Evolutionary conservation across 2,888 invertebrate species (phyloP).

Genomic region (Nycteola revayana): DNA sequence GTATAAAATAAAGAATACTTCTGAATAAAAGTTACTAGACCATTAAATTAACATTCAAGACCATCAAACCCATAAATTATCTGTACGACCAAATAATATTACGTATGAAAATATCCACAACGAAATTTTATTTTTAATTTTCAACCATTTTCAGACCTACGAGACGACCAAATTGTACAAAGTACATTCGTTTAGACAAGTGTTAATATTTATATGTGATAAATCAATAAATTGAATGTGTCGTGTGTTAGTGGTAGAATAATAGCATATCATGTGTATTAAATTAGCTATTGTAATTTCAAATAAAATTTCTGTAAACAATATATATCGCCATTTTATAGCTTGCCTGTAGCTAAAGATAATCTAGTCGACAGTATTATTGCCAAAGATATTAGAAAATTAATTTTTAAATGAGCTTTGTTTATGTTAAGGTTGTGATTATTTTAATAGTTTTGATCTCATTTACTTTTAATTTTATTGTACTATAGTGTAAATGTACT

Average conservation of each 20-base stretch:
- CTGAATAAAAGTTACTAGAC: too few species aligned
- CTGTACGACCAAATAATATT: conserved; percentile 5
- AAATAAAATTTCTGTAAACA: conserved; percentile 28
- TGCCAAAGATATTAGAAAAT: conserved; percentile 41
- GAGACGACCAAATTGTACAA: conserved; percentile 55
- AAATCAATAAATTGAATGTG: conserved; percentile 35
- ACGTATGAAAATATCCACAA: conserved; percentile 25
- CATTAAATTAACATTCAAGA: too few species aligned
- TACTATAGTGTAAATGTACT: conserved; percentile 16
- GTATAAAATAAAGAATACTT: too few species aligned
- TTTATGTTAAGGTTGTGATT: conserved; percentile 62
- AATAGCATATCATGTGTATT: conserved; percentile 56
- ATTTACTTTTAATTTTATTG: conserved; percentile 15
- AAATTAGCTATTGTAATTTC: conserved; percentile 28
- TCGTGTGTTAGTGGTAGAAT: conserved; percentile 41
- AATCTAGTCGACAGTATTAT: conserved; percentile 31
- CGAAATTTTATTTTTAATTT: conserved; percentile 24
- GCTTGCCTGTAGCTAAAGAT: conserved; percentile 32
- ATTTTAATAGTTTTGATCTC: conserved; percentile 35
- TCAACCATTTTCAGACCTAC: conserved; percentile 36
- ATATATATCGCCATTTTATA: conserved; percentile 17
- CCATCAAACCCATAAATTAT: too few species aligned
- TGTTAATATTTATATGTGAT: conserved; percentile 44
- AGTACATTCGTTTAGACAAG: conserved; percentile 23
- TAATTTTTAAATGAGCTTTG: conserved; percentile 41